These are phyloP conservation scores for Parasteatoda lunata DNA, from an alignment of 2,888 invertebrate genomes.

Conservation along the genomic window DNA sequence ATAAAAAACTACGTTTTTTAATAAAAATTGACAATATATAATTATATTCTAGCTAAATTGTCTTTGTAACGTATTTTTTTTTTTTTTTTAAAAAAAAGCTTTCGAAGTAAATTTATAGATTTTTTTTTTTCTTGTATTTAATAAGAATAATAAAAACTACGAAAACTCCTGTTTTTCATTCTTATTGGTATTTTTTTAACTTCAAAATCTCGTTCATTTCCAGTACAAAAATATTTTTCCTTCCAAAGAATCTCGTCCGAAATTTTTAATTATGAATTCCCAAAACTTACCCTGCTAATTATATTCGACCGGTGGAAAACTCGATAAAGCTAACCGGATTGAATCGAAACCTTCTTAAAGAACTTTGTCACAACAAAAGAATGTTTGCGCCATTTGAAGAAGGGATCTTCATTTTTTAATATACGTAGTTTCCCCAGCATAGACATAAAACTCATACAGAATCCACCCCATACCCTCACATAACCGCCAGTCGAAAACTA, in stretches of 20 bases:
- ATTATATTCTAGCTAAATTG: too few relatives aligned
- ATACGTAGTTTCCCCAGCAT: constrained; percentile 20
- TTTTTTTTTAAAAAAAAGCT: too few relatives aligned
- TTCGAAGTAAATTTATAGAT: too few relatives aligned
- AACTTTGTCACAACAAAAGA: constrained; percentile 50
- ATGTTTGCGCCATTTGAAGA: constrained; percentile 18
- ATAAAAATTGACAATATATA: too few relatives aligned
- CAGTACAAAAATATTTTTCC: background rate
- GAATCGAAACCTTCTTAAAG: constrained; percentile 7
- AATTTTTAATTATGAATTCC: constrained; percentile 1
- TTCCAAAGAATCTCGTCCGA: background rate
- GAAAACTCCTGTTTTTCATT: too few relatives aligned
- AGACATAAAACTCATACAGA: constrained; percentile 36
- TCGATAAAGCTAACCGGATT: background rate
- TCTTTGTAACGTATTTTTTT: too few relatives aligned
- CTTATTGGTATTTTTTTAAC: too few relatives aligned
- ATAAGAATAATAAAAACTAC: too few relatives aligned
- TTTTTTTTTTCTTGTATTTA: too few relatives aligned
- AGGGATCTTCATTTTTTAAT: constrained; percentile 46
- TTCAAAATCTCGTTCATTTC: background rate
- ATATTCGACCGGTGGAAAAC: background rate
- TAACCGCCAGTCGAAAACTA: constrained; percentile 46
- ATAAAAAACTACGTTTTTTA: too few relatives aligned
- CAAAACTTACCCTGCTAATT: background rate
- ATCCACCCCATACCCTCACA: constrained; percentile 7